phyloP scores from a whole-genome alignment of 2,888 invertebrate genomes.

The Galerucella nymphaeae region DNA sequence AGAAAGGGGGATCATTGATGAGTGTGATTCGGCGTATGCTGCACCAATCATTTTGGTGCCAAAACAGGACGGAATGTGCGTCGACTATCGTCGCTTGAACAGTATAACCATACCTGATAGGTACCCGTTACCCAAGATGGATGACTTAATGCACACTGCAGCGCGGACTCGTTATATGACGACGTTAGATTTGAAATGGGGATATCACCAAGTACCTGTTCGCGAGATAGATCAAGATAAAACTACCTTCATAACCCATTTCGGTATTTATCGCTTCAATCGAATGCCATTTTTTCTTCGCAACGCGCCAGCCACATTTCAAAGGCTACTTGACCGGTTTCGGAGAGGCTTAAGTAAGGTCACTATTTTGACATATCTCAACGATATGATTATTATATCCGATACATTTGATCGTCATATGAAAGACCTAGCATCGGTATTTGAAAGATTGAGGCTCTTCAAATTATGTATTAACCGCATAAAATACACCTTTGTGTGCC shows the following conservation, averaged over 20 bases:
- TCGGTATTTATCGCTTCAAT: conserved; percentile 46
- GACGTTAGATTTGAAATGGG: conserved; percentile 32
- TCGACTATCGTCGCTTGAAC: conserved; percentile 46
- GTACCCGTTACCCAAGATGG: conserved; percentile 46
- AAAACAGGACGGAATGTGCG: conserved; percentile 48
- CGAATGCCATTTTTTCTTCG: conserved; percentile 50
- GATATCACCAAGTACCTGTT: conserved; percentile 28
- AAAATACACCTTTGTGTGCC: conserved; percentile 47
- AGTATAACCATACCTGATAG: conserved; percentile 43
- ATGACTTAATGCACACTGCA: conserved; percentile 40
- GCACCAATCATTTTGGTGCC: conserved; percentile 58
- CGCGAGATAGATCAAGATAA: conserved; percentile 35
- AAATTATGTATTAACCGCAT: background rate
- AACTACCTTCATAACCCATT: conserved; percentile 51
- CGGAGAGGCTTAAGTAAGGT: conserved; percentile 41
- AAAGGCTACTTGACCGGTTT: conserved; percentile 48
- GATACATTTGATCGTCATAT: conserved; percentile 16
- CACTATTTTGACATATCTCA: conserved; percentile 46
- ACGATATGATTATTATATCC: conserved; percentile 49
- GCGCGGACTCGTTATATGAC: conserved; percentile 33
- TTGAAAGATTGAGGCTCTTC: conserved; percentile 6
- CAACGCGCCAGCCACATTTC: conserved; percentile 51
- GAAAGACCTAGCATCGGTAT: background rate
- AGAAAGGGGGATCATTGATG: conserved; percentile 55
- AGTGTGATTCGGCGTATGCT: conserved; percentile 59